phyloP scores from a whole-genome alignment of 2,113 vertebrate species.

The Mormyrus iriodes region DNA sequence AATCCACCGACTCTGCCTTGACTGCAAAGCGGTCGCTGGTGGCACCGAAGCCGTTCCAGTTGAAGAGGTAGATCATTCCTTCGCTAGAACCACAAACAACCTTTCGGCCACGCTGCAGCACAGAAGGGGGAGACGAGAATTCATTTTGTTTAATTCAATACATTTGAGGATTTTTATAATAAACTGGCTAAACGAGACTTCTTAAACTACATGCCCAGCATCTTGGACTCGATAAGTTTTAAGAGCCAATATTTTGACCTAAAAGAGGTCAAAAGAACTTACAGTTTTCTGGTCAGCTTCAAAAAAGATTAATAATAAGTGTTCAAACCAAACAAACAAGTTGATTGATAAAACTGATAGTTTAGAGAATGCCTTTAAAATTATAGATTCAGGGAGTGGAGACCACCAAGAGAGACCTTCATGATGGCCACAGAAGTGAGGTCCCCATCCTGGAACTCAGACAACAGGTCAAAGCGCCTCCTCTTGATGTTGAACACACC shows the following conservation, averaged over 20 bases:
- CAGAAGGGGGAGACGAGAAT: neutral
- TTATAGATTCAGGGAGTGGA: neutral
- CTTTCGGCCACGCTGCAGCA: conserved; percentile 72
- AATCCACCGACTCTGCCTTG: conserved; percentile 81
- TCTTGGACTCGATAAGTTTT: neutral
- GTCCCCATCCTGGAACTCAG: conserved; percentile 82
- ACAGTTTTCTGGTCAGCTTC: neutral
- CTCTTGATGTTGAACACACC: conserved; percentile 84
- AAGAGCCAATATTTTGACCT: neutral
- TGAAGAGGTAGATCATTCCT: conserved; percentile 90
- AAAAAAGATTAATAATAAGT: neutral
- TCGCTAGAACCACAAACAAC: conserved; percentile 86
- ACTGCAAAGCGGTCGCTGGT: conserved; percentile 87
- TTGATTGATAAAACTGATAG: neutral
- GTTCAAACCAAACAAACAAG: neutral
- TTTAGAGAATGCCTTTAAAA: neutral
- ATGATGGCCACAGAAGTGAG: conserved; percentile 78
- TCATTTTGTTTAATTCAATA: neutral
- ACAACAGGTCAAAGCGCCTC: conserved; percentile 82
- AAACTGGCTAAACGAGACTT: neutral
- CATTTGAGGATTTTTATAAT: neutral
- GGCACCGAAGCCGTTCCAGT: conserved; percentile 91
- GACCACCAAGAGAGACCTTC: conserved; percentile 62
- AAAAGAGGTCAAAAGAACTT: neutral
- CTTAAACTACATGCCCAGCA: neutral